Base-by-base conservation (phyloP, 1,140 invertebrate species). In the Drosophila bocki region DNA sequence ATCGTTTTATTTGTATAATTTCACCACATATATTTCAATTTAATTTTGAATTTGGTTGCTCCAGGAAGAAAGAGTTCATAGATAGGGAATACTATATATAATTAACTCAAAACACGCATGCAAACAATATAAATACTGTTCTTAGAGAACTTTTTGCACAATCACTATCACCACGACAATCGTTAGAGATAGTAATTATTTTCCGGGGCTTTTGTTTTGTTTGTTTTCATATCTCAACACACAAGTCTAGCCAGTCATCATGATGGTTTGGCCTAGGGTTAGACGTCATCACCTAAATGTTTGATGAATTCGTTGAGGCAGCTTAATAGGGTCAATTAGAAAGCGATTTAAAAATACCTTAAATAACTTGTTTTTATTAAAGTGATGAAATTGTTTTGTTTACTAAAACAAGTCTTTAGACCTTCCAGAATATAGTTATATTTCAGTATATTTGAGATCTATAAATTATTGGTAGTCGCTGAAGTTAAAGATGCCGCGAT, bases 401-500 rank as follows among this genome's bases (percentile, higher is more conserved):
- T 22, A 33, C 6, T 22, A 26, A 48, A 35, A 15, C 12, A 35
- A 7, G 11, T n/a, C 29, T 45, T 1, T n/a, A n/a, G 1, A 50
- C 11, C 12, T 4, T 42, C 41, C 11, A 53, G 11, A 50, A n/a
- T 8, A 8, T 7, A 45, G 11, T 22, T 22, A 0, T 1, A 13
- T 22, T 48, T 3, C 7, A 0, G 9, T 32, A 26, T 26, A 26
- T 32, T 15, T 32, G 7, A 53, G 0, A 53, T 35, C 3, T 6
- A 35, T 13, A 13, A n/a, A 15, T 22, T 59, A 60, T 6, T 54
- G 6, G 8, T 57, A 82, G 42, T 82, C 78, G 5, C 12, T 41
- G 22, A 81, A 72, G 17, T 67, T 39, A 42, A 81, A 77, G 1
- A 81, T 59, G 2, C 79, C 78, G 0, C 79, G 65, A 37, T 81